These are phyloP conservation scores for Tetheella fluctuosa DNA, from an alignment of 2,888 invertebrate species.

Conservation along the genomic window DNA sequence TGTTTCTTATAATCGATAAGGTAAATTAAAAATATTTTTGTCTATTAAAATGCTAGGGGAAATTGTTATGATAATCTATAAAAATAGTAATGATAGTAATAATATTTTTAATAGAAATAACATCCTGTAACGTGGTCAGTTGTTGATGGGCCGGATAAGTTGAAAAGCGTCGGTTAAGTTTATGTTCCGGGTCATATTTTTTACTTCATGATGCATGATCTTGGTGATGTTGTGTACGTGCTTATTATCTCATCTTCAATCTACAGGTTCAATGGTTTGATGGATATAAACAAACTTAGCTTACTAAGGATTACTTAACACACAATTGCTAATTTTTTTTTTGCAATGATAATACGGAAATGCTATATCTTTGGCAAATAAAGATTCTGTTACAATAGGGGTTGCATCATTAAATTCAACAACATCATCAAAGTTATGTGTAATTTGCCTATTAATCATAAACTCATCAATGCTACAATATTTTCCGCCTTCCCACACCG, in stretches of 20 bases:
- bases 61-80: conserved; percentile 4
- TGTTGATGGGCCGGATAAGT: background rate
- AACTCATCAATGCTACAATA: no score
- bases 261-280: background rate
- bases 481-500: no score
- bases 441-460: background rate
- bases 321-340: background rate
- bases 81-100: conserved; percentile 6
- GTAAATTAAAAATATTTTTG: conserved; percentile 44
- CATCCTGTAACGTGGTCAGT: conserved; percentile 7
- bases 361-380: background rate
- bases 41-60: conserved; percentile 8
- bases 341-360: no score
- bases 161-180: background rate
- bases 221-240: background rate
- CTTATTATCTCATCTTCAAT: conserved; percentile 6
- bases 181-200: conserved; percentile 4
- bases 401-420: background rate
- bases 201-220: conserved; percentile 3
- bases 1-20: conserved; percentile 53
- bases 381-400: background rate
- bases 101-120: conserved; percentile 6
- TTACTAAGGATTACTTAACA: background rate
- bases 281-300: background rate
- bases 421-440: no score